Base-by-base conservation (phyloP, 1,140 invertebrate species). In the Pentalonia nigronervosa region DNA sequence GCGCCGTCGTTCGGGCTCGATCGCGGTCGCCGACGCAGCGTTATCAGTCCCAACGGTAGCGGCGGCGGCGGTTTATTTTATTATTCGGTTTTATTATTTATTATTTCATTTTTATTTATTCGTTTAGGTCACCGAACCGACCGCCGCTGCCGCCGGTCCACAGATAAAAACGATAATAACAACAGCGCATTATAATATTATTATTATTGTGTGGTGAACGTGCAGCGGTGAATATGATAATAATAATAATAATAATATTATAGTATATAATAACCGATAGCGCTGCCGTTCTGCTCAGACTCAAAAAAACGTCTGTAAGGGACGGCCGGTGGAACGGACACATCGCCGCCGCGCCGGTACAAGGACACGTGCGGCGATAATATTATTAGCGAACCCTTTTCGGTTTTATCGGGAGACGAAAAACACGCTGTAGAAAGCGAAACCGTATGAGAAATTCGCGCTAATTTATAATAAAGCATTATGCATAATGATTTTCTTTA, bases 151-250 rank as follows among this genome's bases (percentile, higher is more conserved):
- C 17, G 1, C 3, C 45, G 45, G 45, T 50, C 17, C n/a, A 34
- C 30, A 50, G 47, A 88, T 88, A 53, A 53, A 76, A 48, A 34
- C 47, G 47, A 88, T 88, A 47, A 87, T 48, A 88, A 88, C 86
- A 87, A 87, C 45, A 45, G 36, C 36, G 36, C 34, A 86, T n/a
- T 87, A 36, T 83, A 34, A 21, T 34, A 36, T 83, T 83, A 45
- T 83, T 84, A 84, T 84, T 41, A 21, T n/a, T 84, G 21, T 84
- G 7, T 41, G 21, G 21, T 45, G 7, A 23, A 36, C 76, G 34
- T 36, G 81, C 81, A 41, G 81, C 81, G 23, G 20, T 36, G 36
- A 7, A 36, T 83, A 83, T n/a, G 14, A 21, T 36, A 23, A 23
- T 41, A 41, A 84, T 41, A 84, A 45, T 11, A 23, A 41, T 41